These are phyloP conservation scores for Solen grandis DNA, from an alignment of 1,140 invertebrate genomes.

Conservation along the genomic window DNA sequence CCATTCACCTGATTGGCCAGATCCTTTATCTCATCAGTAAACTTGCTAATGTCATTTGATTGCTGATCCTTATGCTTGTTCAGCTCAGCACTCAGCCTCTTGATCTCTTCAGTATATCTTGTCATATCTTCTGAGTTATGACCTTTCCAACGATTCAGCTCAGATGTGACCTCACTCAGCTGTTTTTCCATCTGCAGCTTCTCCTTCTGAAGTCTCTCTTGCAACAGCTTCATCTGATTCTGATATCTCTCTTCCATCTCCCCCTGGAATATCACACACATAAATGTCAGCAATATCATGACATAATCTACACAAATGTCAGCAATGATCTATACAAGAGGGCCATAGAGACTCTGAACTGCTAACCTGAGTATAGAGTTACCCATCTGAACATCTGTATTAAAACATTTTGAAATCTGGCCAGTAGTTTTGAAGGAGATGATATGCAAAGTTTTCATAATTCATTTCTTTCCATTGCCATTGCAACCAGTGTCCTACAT, in stretches of 20 bases:
- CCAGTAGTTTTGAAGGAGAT: no score
- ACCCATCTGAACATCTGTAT: no score
- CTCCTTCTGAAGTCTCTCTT: constrained; percentile 42
- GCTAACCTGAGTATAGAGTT: no score
- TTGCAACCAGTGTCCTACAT: no score
- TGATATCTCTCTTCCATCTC: constrained; percentile 42
- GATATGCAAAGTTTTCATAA: no score
- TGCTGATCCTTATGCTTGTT: neutral
- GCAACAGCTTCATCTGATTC: constrained; percentile 30
- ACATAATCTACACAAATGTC: no score
- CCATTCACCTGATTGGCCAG: neutral
- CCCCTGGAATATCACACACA: constrained; percentile 8
- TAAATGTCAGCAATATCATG: no score
- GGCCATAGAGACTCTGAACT: no score
- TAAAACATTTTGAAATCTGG: no score
- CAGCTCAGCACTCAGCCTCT: neutral
- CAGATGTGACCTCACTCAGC: constrained; percentile 44
- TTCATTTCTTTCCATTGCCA: no score
- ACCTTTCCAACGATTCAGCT: constrained; percentile 29
- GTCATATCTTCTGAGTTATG: neutral
- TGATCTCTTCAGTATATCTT: neutral
- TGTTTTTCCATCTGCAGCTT: constrained; percentile 50
- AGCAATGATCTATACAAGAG: no score
- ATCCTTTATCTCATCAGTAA: neutral
- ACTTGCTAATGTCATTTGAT: no score